Evolutionary conservation across 2,797 vertebrate genomes (phyloP).

Genomic region (Darevskia mixta): DNA sequence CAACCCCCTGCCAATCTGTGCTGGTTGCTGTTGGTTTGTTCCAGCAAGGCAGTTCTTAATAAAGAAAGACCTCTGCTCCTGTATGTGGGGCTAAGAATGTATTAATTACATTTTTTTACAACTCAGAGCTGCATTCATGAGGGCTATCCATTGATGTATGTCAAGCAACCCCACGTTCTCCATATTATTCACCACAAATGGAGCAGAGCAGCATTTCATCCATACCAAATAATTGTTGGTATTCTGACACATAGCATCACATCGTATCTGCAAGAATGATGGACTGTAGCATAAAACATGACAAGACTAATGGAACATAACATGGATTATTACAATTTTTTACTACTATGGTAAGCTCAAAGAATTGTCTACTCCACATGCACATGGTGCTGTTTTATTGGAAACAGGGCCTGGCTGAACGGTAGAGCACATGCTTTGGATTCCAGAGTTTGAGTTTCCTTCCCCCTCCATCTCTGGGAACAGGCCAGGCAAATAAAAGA

Average conservation of each 20-base stretch:
- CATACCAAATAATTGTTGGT: background rate
- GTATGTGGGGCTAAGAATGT: background rate
- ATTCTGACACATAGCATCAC: background rate
- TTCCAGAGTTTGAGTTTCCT: too few relatives aligned
- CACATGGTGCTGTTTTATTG: background rate
- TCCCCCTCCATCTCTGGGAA: background rate
- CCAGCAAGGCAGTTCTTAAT: background rate
- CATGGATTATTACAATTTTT: slow-evolving; percentile 6
- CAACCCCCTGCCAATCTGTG: background rate
- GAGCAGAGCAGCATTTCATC: background rate
- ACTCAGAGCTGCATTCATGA: background rate
- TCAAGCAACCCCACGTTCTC: background rate
- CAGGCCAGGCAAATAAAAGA: background rate
- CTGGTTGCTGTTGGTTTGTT: background rate
- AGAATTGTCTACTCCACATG: background rate
- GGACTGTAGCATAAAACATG: background rate
- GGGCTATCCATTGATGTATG: background rate
- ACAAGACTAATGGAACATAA: slow-evolving; percentile 9
- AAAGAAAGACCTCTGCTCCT: background rate
- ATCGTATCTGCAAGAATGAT: background rate
- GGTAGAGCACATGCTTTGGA: too few relatives aligned
- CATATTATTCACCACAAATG: slow-evolving; percentile 5
- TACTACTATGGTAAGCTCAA: background rate
- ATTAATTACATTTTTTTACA: background rate
- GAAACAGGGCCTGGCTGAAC: too few relatives aligned